phyloP scores from a whole-genome alignment of 35 echinoderm and acorn worm genomes.

The Heliocidaris erythrogramma region DNA sequence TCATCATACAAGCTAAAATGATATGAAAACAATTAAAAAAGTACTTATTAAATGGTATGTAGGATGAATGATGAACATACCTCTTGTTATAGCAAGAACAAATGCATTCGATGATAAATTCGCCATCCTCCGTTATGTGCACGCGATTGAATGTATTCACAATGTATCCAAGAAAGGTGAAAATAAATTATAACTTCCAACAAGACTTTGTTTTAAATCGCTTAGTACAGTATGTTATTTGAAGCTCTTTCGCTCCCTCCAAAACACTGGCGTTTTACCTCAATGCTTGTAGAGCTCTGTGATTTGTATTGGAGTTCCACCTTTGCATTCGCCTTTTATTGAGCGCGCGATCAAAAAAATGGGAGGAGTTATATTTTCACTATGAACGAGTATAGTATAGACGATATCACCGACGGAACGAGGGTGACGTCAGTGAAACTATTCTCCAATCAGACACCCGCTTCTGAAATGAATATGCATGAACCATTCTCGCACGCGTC shows the following conservation, averaged over 20 bases:
- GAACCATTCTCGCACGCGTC: neutral
- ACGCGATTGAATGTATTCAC: conserved; percentile 11
- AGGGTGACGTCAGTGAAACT: neutral
- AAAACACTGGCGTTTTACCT: neutral
- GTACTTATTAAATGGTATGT: neutral
- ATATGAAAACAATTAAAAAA: neutral
- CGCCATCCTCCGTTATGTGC: neutral
- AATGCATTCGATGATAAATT: conserved; percentile 16
- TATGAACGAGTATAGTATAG: neutral
- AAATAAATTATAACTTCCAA: neutral
- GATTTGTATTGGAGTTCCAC: neutral
- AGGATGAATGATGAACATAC: neutral
- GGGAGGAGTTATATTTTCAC: neutral
- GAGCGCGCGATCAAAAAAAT: neutral
- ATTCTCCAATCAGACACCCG: neutral
- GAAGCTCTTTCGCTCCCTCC: neutral
- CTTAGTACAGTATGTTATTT: neutral
- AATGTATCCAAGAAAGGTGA: conserved; percentile 27
- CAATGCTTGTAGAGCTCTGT: too few relatives aligned
- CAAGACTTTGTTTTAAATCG: neutral
- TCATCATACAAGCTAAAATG: neutral
- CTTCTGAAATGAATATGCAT: neutral
- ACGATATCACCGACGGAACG: neutral
- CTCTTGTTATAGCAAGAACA: conserved; percentile 23
- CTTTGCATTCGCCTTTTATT: neutral